These are phyloP conservation scores for Nerophis lumbriciformis DNA, from an alignment of 2,113 vertebrate genomes.

Conservation along the genomic window DNA sequence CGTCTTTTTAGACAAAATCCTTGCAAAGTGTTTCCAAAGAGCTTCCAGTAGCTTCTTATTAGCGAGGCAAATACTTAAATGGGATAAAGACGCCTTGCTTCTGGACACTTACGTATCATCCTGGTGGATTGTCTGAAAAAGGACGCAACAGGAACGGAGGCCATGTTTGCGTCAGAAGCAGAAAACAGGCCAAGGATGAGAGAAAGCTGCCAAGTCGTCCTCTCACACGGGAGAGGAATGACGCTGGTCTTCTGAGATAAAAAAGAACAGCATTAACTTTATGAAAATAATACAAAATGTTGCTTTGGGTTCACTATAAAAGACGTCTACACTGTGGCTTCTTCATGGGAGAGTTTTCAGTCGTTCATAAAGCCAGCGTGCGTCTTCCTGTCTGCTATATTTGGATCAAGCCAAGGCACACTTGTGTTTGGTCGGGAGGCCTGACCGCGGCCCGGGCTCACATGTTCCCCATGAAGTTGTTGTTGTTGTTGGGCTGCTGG, in stretches of 20 bases:
- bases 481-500: constrained; percentile 76
- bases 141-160: constrained; percentile 14
- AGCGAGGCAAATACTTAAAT: constrained; percentile 42
- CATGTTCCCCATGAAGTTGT: constrained; percentile 79
- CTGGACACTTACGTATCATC: constrained; percentile 57
- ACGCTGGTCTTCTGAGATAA: too few relatives aligned
- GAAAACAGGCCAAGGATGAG: constrained; percentile 11
- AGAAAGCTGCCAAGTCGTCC: too few relatives aligned
- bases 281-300: too few relatives aligned
- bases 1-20: constrained; percentile 5
- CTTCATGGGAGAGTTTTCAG: too few relatives aligned
- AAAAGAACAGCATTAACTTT: too few relatives aligned
- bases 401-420: constrained; percentile 67
- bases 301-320: too few relatives aligned
- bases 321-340: too few relatives aligned
- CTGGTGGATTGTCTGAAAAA: constrained; percentile 59
- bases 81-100: constrained; percentile 55
- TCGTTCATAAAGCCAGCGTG: too few relatives aligned
- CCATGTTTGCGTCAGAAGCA: constrained; percentile 32
- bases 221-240: too few relatives aligned
- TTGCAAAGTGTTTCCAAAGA: constrained; percentile 30
- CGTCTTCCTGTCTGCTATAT: constrained; percentile 44
- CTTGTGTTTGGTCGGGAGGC: constrained; percentile 61
- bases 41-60: constrained; percentile 59
- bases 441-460: too few relatives aligned